These are phyloP conservation scores for Drosophila rufa DNA, from an alignment of 1,140 invertebrate genomes.

Conservation along the genomic window DNA sequence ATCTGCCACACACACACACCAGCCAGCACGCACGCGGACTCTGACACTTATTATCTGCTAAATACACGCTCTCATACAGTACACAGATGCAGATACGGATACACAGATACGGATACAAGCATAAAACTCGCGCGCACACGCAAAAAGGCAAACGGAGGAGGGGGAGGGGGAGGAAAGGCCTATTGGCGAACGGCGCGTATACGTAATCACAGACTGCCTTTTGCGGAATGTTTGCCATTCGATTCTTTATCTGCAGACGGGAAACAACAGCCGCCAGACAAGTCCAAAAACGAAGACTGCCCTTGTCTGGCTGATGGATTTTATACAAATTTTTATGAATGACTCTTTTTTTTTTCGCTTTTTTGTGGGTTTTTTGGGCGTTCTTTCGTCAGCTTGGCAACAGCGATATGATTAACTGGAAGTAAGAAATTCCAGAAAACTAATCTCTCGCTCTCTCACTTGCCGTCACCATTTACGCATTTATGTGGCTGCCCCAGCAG, in stretches of 20 bases:
- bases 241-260: conserved; percentile 52
- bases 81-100: conserved; percentile 9
- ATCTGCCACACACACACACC: conserved; percentile 17
- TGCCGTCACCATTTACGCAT: conserved; percentile 42
- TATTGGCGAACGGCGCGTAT: conserved; percentile 38
- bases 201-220: conserved; percentile 39
- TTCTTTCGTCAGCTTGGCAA: conserved; percentile 27
- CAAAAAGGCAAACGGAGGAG: conserved; percentile 5
- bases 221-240: conserved; percentile 43
- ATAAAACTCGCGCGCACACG: conserved; percentile 20
- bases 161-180: neutral
- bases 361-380: conserved; percentile 5
- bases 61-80: conserved; percentile 33
- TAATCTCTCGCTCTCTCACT: conserved; percentile 10
- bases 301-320: conserved; percentile 21
- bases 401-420: conserved; percentile 24
- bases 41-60: conserved; percentile 40
- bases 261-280: conserved; percentile 36
- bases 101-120: conserved; percentile 4
- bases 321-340: conserved; percentile 47
- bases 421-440: conserved; percentile 37
- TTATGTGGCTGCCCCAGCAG: conserved; percentile 36
- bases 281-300: conserved; percentile 7
- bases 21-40: conserved; percentile 33
- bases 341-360: conserved; percentile 18